Base-by-base conservation (phyloP, 2,113 vertebrate species). In the Dasyurus viverrinus region DNA sequence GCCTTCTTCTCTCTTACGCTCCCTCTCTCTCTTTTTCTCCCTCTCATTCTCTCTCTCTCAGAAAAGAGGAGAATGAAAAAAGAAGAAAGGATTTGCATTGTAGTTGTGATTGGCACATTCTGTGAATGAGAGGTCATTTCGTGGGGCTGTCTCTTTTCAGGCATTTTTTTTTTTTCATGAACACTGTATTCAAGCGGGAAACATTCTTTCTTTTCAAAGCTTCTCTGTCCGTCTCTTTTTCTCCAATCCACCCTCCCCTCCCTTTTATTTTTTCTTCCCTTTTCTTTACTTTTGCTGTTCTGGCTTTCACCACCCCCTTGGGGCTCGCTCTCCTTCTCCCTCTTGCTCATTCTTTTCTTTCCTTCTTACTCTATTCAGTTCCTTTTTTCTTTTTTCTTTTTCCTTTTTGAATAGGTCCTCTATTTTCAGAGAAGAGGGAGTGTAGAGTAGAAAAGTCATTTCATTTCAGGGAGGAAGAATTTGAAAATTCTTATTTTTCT, bases 101-200 rank as follows among this genome's bases (percentile, higher is more conserved):
- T 98, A 89, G 89, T 89, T 0, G 93, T 98, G 99, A 98, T 98
- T 98, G 98, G 98, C 98, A 98, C 97, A 84, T 95, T 54, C 96
- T 89, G 96, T 98, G 98, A 98, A 98, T 98, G 98, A 97, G 98
- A 98, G 98, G 98, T 98, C 98, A 98, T 98, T 90, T 94, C 98
- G 94, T 97, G 91, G 93, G 98, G 98, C 98, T 98, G 98, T 98
- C 98, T 98, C 98, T 98, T 99, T 99, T 98, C 98, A 98, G 97
- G 98, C 95, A 24, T 95, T 93, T 98, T 95, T 98, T 98, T 98
- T 98, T 98, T 98, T 98, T 97, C 98, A 97, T 95, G 98, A 98
- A 89, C 93, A 94, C 97, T 93, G 98, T 93, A 98, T 98, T 98
- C 98, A 98, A 94, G n/a, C 97, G 90, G 93, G 97, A 97, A 84